Evolutionary conservation across 2,888 invertebrate species (phyloP), one percentile per base, ranked within the genome.

Genomic region (Agonopterix heracliana): DNA sequence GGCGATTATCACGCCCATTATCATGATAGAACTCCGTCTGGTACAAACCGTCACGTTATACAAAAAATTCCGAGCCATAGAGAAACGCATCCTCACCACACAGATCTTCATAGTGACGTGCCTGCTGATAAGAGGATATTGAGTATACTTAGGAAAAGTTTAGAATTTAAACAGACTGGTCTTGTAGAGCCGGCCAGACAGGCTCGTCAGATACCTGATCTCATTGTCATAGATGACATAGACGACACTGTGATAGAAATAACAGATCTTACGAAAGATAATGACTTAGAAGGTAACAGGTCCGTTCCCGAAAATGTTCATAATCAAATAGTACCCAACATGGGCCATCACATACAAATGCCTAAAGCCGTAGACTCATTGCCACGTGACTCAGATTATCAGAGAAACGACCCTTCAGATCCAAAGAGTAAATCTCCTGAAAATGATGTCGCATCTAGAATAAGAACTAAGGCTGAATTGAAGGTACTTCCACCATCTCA

Each of bases 401-500:
- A 73, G 52, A 81, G 66, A 55, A 62, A 55, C 53, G 76, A 82
- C 46, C 80, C 63, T 49, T 55, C 57, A 42, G 81, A 86, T 46
- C 44, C 64, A 17, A 81, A 83, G 63, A 74, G 74, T 40, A 83
- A 78, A 64, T 80, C 82, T 40, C 81, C 84, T 14, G 89, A 89
- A 72, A 81, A 77, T 51, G 90, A 89, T 55, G 84, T 93, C 44
- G 92, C 93, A 40, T 92, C 94, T 9, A 90, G 95, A 67, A 96
- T 96, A 66, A 90, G 96, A 57, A 96, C 96, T 3, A 96, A 96
- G 82, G 96, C 95, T 1, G 96, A 96, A 80, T 81, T 96, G 41
- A 96, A 96, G 78, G 90, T 80, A 36, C 79, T 84, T 80, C 86
- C 82, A 34, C 81, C 84, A n/a, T 78, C 83, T 41, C 78, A 81